These are phyloP conservation scores for Argyrosomus japonicus DNA, from an alignment of 2,113 vertebrate species.

Conservation along the genomic window DNA sequence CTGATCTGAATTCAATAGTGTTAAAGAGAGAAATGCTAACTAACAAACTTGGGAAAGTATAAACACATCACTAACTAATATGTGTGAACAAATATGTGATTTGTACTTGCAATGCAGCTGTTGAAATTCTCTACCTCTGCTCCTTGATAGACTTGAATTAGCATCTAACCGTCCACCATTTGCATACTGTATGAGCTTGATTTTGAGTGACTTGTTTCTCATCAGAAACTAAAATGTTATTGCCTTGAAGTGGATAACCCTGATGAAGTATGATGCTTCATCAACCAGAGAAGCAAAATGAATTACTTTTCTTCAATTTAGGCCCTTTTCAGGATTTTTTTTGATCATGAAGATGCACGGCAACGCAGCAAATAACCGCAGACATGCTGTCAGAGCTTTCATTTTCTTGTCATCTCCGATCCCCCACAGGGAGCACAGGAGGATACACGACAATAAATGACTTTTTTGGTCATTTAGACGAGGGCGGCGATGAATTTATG, in stretches of 20 bases:
- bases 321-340: conserved; percentile 30
- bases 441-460: conserved; percentile 68
- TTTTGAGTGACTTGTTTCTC: conserved; percentile 60
- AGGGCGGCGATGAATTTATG: conserved; percentile 57
- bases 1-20: neutral
- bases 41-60: neutral
- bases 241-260: conserved; percentile 61
- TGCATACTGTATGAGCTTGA: conserved; percentile 37
- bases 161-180: conserved; percentile 26
- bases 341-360: conserved; percentile 66
- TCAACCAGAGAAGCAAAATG: conserved; percentile 69
- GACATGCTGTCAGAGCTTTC: conserved; percentile 72
- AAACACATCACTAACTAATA: conserved; percentile 3
- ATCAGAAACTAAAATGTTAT: conserved; percentile 53
- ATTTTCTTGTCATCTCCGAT: conserved; percentile 77
- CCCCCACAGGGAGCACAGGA: conserved; percentile 66
- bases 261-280: conserved; percentile 75
- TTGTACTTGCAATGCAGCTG: conserved; percentile 19
- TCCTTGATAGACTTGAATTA: conserved; percentile 9
- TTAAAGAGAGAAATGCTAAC: conserved; percentile 1
- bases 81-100: conserved; percentile 21
- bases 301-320: conserved; percentile 77
- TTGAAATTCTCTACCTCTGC: neutral
- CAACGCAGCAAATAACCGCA: conserved; percentile 71
- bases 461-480: conserved; percentile 70